Evolutionary conservation across 2,797 vertebrate genomes (phyloP).

Genomic region (Echeneis naucrates): DNA sequence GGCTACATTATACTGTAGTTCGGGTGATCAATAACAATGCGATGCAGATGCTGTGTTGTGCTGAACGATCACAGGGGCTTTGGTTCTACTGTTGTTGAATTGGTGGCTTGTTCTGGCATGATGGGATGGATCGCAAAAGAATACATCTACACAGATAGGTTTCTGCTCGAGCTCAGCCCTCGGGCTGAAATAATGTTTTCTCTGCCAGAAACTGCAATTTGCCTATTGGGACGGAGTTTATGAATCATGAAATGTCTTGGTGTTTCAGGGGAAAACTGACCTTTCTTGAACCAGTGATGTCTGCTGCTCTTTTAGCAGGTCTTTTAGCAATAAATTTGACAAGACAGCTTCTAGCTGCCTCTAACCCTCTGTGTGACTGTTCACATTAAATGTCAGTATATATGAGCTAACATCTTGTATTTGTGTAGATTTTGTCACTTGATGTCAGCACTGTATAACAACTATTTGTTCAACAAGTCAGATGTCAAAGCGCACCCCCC

Average conservation of each 20-base stretch:
- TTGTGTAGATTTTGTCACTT: constrained; percentile 1
- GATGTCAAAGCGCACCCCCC: not conserved
- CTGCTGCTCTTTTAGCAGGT: not conserved
- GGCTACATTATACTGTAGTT: not conserved
- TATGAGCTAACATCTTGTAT: not conserved
- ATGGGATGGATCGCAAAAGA: not conserved
- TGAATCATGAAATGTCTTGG: not conserved
- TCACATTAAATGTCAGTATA: constrained; percentile 2
- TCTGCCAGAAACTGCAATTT: not conserved
- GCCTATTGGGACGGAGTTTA: not conserved
- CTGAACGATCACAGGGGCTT: not conserved
- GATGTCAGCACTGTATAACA: not conserved
- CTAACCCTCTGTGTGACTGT: not conserved
- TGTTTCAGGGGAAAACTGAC: not conserved
- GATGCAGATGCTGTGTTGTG: not conserved
- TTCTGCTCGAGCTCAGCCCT: not conserved
- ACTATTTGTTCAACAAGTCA: not conserved
- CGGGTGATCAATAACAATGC: not conserved
- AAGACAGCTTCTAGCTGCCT: not conserved
- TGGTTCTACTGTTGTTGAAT: not conserved
- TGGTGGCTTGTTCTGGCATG: not conserved
- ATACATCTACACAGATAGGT: not conserved
- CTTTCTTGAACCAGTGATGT: not conserved
- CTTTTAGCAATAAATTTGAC: not conserved
- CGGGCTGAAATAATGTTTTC: not conserved